A percentile compares a stretch with the other conserved stretches of the same genome.
Conservation (phyloP, 2,888 invertebrate species). For the Eristalinus sepulchralis region DNA sequence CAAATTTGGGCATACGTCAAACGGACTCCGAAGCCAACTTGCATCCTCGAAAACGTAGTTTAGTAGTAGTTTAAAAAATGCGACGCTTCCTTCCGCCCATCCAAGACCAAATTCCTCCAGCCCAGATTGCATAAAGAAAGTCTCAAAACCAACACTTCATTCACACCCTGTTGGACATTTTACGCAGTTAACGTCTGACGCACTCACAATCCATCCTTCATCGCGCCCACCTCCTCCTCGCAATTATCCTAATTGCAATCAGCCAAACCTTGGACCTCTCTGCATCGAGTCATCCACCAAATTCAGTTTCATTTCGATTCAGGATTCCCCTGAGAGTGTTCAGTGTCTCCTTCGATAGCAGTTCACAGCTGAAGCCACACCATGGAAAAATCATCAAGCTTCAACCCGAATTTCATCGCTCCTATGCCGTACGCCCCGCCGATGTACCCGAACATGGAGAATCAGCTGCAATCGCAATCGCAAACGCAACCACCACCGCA, state of each 20-base stretch:
- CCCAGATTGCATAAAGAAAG: too few relatives aligned
- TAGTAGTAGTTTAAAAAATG: too few relatives aligned
- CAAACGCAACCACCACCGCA: not conserved
- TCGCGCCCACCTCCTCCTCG: not conserved
- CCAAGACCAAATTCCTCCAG: too few relatives aligned
- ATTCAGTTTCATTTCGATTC: not conserved
- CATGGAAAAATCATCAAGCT: not conserved
- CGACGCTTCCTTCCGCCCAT: too few relatives aligned
- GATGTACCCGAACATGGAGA: conserved; percentile 31
- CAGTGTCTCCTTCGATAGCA: not conserved
- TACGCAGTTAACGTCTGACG: not conserved
- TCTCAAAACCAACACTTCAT: not conserved
- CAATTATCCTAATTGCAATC: conserved; percentile 7
- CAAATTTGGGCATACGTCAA: too few relatives aligned
- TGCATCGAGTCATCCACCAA: not conserved
- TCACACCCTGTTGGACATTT: not conserved
- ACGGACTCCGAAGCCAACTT: too few relatives aligned
- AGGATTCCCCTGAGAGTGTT: not conserved
- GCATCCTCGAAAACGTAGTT: too few relatives aligned
- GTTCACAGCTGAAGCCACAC: not conserved
- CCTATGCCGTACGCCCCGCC: conserved; percentile 37
- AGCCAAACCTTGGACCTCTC: not conserved
- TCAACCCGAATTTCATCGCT: not conserved
- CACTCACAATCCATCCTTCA: not conserved
- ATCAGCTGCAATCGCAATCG: not conserved